Conservation (phyloP, 2,888 invertebrate species). For the Coenonympha glycerion region DNA sequence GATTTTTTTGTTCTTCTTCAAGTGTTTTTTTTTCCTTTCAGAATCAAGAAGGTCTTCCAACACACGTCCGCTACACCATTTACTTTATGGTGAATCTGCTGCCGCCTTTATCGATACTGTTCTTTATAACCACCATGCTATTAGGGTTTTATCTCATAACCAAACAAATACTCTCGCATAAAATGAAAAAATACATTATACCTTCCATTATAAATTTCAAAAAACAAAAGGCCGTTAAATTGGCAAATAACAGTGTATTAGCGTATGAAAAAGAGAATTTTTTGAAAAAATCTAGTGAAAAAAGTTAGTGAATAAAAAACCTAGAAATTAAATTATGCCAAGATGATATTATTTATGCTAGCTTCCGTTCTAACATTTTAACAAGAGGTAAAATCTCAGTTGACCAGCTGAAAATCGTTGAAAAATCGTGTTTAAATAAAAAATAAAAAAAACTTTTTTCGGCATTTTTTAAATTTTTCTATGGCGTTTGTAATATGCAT, state of each 20-base stretch:
- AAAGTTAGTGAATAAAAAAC: background rate
- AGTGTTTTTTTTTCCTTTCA: slow-evolving; percentile 38
- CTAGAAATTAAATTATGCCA: background rate
- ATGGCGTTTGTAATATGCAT: no score
- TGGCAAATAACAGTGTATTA: slow-evolving; percentile 52
- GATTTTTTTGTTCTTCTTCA: no score
- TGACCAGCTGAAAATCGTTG: no score
- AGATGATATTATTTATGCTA: no score
- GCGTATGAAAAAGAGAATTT: slow-evolving; percentile 54
- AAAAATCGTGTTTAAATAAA: no score
- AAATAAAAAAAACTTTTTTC: no score
- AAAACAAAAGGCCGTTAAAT: slow-evolving; percentile 44
- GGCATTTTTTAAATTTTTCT: no score
- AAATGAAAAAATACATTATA: slow-evolving; percentile 39
- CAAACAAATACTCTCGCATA: slow-evolving; percentile 44
- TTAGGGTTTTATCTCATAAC: slow-evolving; percentile 48
- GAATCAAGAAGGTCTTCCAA: slow-evolving; percentile 76
- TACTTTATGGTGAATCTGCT: slow-evolving; percentile 69
- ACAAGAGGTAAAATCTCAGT: no score
- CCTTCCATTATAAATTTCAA: slow-evolving; percentile 48
- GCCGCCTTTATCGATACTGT: slow-evolving; percentile 60
- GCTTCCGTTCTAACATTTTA: background rate
- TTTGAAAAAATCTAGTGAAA: slow-evolving; percentile 37
- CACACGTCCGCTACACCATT: slow-evolving; percentile 60
- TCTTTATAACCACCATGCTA: slow-evolving; percentile 40